phyloP scores from a whole-genome alignment of 2,113 vertebrate genomes.

The Eubucco bourcierii region DNA sequence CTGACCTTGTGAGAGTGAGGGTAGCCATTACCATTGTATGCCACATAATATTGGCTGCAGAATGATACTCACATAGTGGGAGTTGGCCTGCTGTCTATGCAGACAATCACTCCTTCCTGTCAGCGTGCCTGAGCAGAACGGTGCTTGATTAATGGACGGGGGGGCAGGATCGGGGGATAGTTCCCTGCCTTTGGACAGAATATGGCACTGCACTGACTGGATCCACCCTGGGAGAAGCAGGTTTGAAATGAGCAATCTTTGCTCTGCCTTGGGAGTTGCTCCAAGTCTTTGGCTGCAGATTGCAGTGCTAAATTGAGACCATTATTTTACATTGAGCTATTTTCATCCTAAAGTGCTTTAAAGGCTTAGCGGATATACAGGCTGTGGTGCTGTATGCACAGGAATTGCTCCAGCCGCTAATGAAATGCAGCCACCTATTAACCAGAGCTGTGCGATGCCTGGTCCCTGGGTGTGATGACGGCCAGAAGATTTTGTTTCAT shows the following conservation, averaged over 20 bases:
- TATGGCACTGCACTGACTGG: neutral
- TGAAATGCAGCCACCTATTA: slow-evolving; percentile 53
- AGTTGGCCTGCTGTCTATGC: neutral
- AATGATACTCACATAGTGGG: fast-evolving
- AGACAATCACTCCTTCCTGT: neutral
- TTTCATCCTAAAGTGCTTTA: slow-evolving; percentile 15
- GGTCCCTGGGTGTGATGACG: neutral
- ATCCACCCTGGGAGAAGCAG: neutral
- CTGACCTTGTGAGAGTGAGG: neutral
- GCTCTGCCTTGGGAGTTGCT: slow-evolving; percentile 5
- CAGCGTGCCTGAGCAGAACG: fast-evolving
- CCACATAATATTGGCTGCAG: fast-evolving
- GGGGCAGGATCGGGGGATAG: no score
- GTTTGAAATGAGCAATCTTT: slow-evolving; percentile 11
- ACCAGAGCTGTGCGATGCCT: neutral
- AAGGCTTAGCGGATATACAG: slow-evolving; percentile 25
- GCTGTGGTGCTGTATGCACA: slow-evolving; percentile 14
- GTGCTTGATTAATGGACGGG: neutral
- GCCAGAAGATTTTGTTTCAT: neutral
- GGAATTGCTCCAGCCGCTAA: slow-evolving; percentile 33
- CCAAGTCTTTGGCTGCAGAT: slow-evolving; percentile 37
- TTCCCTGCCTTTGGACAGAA: neutral
- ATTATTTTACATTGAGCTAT: slow-evolving; percentile 42
- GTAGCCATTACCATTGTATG: neutral
- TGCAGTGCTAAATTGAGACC: slow-evolving; percentile 41